A percentile compares a stretch with the other conserved stretches of the same genome.
Evolutionary conservation across 1,140 invertebrate genomes (phyloP).

Genomic region (Hyles vespertilio): DNA sequence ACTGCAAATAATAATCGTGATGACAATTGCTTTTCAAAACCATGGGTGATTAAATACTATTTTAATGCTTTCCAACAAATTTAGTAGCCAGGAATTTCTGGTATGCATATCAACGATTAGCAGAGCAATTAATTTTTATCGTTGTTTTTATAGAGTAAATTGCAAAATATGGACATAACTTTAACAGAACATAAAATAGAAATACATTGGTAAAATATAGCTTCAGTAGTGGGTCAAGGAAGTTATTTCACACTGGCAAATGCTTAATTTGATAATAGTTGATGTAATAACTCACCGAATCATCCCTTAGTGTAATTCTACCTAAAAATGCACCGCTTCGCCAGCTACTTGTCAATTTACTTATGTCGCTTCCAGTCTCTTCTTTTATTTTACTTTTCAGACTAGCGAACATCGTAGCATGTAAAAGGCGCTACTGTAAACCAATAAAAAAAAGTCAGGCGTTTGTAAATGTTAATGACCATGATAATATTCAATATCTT

Average conservation of each 20-base stretch:
- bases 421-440: slow-evolving; percentile 19
- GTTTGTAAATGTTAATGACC: slow-evolving; percentile 33
- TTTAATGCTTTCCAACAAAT: not conserved
- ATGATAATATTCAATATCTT: slow-evolving; percentile 36
- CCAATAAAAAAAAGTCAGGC: slow-evolving; percentile 17
- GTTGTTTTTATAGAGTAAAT: too few relatives aligned
- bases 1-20: slow-evolving; percentile 34
- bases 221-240: too few relatives aligned
- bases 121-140: too few relatives aligned
- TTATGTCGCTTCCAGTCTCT: slow-evolving; percentile 68
- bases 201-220: too few relatives aligned
- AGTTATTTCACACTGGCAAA: too few relatives aligned
- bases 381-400: slow-evolving; percentile 71
- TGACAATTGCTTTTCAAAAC: not conserved
- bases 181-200: too few relatives aligned
- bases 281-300: slow-evolving; percentile 44
- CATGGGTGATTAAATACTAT: not conserved
- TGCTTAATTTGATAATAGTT: not conserved
- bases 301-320: slow-evolving; percentile 59
- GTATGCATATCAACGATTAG: too few relatives aligned
- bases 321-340: slow-evolving; percentile 62
- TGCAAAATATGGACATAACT: too few relatives aligned
- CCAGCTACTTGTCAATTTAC: slow-evolving; percentile 66
- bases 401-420: slow-evolving; percentile 61
- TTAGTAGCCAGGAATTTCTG: too few relatives aligned